A percentile compares a stretch with the other conserved stretches of the same genome.
Evolutionary conservation across 2,113 vertebrate species (phyloP).

Genomic region (Antechinus stuartii): DNA sequence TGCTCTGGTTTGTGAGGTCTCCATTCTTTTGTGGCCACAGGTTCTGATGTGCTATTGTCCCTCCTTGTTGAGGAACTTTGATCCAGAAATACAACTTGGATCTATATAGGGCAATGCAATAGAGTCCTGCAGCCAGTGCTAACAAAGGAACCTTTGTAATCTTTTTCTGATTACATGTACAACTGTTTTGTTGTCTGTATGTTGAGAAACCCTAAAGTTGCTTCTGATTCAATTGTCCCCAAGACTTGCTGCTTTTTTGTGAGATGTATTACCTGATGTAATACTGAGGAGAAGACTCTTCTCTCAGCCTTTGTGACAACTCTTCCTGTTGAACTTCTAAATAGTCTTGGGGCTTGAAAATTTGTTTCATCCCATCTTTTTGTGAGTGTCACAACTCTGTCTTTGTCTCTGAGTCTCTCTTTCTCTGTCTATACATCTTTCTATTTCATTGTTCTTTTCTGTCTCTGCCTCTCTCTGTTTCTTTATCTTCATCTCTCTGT

Average conservation of each 20-base stretch:
- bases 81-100: background rate
- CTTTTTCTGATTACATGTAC: background rate
- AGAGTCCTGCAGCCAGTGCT: background rate
- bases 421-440: too few species aligned
- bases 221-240: background rate
- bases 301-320: background rate
- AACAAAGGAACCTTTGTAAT: background rate
- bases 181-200: background rate
- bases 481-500: too few species aligned
- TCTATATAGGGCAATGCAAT: background rate
- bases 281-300: too few species aligned
- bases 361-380: background rate
- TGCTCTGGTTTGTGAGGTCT: background rate
- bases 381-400: background rate
- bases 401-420: too few species aligned
- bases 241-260: background rate
- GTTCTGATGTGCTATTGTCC: background rate
- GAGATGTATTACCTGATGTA: background rate
- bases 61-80: background rate
- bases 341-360: background rate
- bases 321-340: background rate
- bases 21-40: background rate
- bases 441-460: too few species aligned
- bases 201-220: background rate
- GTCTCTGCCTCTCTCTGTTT: too few species aligned